Evolutionary conservation across 23 tunicate genomes (phyloP).

Genomic region (Trididemnum nubilum): DNA sequence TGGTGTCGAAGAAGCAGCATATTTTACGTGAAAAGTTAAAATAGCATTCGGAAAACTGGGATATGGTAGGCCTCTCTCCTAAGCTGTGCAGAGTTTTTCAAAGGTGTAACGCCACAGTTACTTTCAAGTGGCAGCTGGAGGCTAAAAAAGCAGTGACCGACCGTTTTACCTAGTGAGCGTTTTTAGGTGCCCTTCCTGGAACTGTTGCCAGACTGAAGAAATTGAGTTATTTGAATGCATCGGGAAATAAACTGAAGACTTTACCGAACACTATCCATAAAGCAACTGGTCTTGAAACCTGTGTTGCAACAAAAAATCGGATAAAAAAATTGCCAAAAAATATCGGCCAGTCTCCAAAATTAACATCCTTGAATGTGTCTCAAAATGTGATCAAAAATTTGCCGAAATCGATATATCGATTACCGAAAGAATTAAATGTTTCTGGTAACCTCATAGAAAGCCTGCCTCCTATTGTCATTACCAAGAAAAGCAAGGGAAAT

Average conservation of each 20-base stretch:
- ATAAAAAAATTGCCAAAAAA: conserved; percentile 88
- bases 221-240: conserved; percentile 58
- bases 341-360: conserved; percentile 79
- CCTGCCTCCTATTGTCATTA: conserved; percentile 71
- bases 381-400: conserved; percentile 71
- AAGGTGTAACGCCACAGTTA: too few relatives aligned
- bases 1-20: too few relatives aligned
- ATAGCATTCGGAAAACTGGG: too few relatives aligned
- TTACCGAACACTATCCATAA: conserved; percentile 83
- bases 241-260: conserved; percentile 84
- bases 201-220: conserved; percentile 67
- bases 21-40: too few relatives aligned
- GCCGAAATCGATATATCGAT: conserved; percentile 90
- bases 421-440: conserved; percentile 75
- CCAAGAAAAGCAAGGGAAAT: conserved; percentile 83
- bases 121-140: too few relatives aligned
- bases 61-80: too few relatives aligned
- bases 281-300: conserved; percentile 83
- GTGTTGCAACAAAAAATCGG: conserved; percentile 76
- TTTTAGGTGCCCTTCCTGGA: conserved; percentile 79
- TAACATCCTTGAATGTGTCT: conserved; percentile 81
- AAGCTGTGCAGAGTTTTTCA: too few relatives aligned
- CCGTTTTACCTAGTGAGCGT: too few relatives aligned
- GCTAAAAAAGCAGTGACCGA: too few relatives aligned
- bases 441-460: conserved; percentile 78